phyloP scores from a whole-genome alignment of 1,140 invertebrate species.

The Procambarus virginalis region DNA sequence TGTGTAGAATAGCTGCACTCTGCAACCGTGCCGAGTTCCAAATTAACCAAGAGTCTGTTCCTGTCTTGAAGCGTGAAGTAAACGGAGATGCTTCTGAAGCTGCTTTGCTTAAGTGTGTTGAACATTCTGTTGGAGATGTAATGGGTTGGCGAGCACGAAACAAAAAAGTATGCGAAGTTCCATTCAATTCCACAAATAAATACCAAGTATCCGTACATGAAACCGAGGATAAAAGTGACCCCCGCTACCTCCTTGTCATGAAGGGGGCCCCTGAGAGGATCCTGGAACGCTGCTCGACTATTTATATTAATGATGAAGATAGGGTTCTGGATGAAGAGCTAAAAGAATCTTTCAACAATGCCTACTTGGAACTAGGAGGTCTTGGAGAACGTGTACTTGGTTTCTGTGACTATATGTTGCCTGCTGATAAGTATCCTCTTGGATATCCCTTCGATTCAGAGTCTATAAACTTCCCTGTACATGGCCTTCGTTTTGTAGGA shows the following conservation, averaged over 20 bases:
- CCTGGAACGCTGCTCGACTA: conserved; percentile 94
- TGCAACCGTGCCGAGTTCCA: conserved; percentile 99
- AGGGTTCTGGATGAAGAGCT: conserved; percentile 96
- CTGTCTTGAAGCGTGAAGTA: conserved; percentile 91
- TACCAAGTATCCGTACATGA: conserved; percentile 98
- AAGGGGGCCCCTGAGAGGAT: conserved; percentile 99
- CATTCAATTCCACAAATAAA: conserved; percentile 99
- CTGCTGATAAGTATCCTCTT: conserved; percentile 74
- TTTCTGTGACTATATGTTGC: conserved; percentile 77
- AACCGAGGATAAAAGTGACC: conserved; percentile 92
- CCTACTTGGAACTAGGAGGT: conserved; percentile 98
- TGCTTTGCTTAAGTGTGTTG: conserved; percentile 96
- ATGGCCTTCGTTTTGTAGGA: conserved; percentile 83
- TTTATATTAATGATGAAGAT: conserved; percentile 97
- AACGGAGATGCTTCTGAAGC: conserved; percentile 94
- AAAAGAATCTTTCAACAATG: conserved; percentile 98
- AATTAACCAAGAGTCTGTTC: conserved; percentile 89
- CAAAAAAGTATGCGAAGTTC: conserved; percentile 97
- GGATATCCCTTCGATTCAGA: conserved; percentile 79
- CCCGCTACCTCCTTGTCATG: conserved; percentile 97
- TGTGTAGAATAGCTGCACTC: conserved; percentile 93
- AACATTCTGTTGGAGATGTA: conserved; percentile 94
- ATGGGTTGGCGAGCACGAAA: conserved; percentile 90
- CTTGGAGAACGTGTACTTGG: conserved; percentile 97
- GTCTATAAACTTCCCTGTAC: conserved; percentile 83